Evolutionary conservation across 1,140 invertebrate genomes (phyloP).

Genomic region (Trissolcus basalis): DNA sequence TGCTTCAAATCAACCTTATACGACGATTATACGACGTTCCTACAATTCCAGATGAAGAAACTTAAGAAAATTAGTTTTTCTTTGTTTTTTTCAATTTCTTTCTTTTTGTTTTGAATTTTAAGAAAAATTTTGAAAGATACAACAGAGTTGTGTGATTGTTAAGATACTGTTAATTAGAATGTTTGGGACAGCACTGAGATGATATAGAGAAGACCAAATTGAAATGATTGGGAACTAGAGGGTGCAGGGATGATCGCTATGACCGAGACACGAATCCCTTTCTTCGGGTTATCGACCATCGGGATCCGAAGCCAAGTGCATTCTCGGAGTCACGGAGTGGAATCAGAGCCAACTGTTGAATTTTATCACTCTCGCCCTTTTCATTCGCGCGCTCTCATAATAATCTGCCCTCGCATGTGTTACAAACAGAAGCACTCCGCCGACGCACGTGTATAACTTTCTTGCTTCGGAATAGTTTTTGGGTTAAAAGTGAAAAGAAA

Average conservation of each 20-base stretch:
- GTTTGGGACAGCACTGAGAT: constrained; percentile 5
- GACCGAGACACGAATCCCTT: constrained; percentile 52
- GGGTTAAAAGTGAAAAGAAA: constrained; percentile 29
- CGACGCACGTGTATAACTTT: constrained; percentile 53
- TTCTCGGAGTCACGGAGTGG: constrained; percentile 26
- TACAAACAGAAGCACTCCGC: constrained; percentile 25
- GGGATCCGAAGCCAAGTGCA: constrained; percentile 47
- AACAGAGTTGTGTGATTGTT: too few relatives aligned
- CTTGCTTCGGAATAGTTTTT: constrained; percentile 36
- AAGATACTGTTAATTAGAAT: background rate
- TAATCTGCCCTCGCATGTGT: constrained; percentile 44
- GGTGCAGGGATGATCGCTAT: constrained; percentile 19
- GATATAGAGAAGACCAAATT: constrained; percentile 33
- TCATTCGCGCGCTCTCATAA: constrained; percentile 38
- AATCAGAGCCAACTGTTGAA: constrained; percentile 60
- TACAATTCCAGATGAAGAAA: too few relatives aligned
- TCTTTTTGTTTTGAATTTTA: too few relatives aligned
- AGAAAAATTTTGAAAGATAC: too few relatives aligned
- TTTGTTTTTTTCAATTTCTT: too few relatives aligned
- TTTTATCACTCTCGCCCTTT: constrained; percentile 54
- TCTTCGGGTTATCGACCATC: constrained; percentile 56
- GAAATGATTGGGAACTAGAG: constrained; percentile 31
- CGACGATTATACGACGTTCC: background rate
- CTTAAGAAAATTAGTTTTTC: too few relatives aligned
- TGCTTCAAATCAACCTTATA: too few relatives aligned